A percentile compares a stretch with the other conserved stretches of the same genome.
Conservation (phyloP, 2,888 invertebrate genomes). For the Muschampia plurimacula region DNA sequence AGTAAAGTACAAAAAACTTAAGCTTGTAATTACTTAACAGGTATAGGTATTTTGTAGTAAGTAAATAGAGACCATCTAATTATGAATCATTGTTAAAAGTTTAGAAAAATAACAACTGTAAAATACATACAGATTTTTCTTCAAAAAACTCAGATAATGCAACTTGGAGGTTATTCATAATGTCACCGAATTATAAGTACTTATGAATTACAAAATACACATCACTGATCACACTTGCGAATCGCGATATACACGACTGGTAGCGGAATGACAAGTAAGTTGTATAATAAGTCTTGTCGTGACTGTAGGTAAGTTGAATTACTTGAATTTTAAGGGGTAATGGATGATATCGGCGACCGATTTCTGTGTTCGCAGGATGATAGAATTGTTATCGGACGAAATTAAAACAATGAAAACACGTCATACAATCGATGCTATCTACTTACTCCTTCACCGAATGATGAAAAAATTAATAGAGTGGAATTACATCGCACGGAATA, state of each 20-base stretch:
- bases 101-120: background rate
- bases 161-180: slow-evolving; percentile 24
- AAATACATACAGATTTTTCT: slow-evolving; percentile 19
- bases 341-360: background rate
- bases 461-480: background rate
- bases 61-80: background rate
- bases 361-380: background rate
- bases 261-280: background rate
- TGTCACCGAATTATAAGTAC: slow-evolving; percentile 13
- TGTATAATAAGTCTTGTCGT: background rate
- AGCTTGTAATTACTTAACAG: too few species aligned
- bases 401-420: background rate
- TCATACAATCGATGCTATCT: background rate
- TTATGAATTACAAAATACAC: slow-evolving; percentile 2
- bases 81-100: background rate
- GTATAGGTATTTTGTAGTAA: too few species aligned
- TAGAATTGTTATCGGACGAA: background rate
- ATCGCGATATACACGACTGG: background rate
- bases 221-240: background rate
- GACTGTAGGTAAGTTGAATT: background rate
- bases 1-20: too few species aligned
- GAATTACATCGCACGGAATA: background rate
- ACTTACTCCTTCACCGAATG: background rate
- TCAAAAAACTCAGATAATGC: slow-evolving; percentile 19
- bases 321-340: background rate